Base-by-base conservation (phyloP, 2,797 vertebrate species). In the Neomorphus geoffroyi region DNA sequence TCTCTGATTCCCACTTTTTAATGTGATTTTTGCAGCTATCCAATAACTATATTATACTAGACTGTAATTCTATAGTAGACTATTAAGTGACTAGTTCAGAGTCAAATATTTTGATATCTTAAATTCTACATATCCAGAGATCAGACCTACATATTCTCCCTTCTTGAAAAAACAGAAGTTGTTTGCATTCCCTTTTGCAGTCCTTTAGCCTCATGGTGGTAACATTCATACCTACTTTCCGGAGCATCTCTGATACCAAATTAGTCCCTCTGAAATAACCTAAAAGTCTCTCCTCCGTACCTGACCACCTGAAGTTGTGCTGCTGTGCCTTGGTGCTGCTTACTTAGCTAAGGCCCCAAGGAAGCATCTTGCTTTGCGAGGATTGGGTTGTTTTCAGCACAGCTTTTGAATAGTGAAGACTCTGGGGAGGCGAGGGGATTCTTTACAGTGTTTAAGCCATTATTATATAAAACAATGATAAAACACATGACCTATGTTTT, bases 81-180 rank as follows among this genome's bases (percentile, higher is more conserved):
- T 62, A 2, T 27, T 41, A 58, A 53, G 18, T 71, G 15, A 71
- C 16, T n/a, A 8, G 50, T 13, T 67, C 46, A 35, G 41, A 67
- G 28, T 56, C 64, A 86, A 70, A 64, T 30, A 11, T 57, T 88
- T 73, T 74, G 24, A 21, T 57, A 27, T 18, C 85, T 67, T 37
- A 78, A 71, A 17, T 57, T 11, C 3, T 53, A 1, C 3, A 0
- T 86, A 78, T 71, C 51, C 28, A 72, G 69, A 64, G 33, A 71
- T 60, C 14, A 53, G 37, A 32, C 32, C 35, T 56, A 51, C 7
- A 17, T 0, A 0, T 83, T 78, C 33, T 70, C 3, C 51, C 11
- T 74, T 75, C 30, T 92, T 19, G 30, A 69, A 65, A 61, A 45
- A 67, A 64, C 21, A n/a, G 19, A 58, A 65, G 26, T 54, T 50